phyloP scores from a whole-genome alignment of 2,888 invertebrate genomes.

The Schizaphis graminum region DNA sequence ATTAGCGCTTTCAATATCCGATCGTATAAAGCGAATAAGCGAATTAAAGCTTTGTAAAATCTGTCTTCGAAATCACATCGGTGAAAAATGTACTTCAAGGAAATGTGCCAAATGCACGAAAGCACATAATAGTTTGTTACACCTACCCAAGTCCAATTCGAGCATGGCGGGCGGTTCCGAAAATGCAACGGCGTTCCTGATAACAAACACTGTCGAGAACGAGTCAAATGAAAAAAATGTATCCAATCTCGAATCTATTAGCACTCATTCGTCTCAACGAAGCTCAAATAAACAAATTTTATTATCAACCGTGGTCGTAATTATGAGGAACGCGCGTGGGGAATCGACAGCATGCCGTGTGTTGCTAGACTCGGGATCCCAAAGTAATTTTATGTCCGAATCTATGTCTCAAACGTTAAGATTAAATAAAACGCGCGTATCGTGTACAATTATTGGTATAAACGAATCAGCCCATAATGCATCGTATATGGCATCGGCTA shows the following conservation, averaged over 20 bases:
- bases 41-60: constrained; percentile 2
- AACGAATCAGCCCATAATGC: background rate
- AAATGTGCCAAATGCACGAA: background rate
- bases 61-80: background rate
- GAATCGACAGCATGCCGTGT: constrained; percentile 23
- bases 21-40: constrained; percentile 24
- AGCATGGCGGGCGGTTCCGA: background rate
- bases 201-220: background rate
- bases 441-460: constrained; percentile 26
- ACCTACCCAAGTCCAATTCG: background rate
- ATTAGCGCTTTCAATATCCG: background rate
- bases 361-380: constrained; percentile 37
- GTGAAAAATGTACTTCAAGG: background rate
- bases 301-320: background rate
- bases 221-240: background rate
- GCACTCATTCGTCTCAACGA: background rate
- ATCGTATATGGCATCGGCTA: background rate
- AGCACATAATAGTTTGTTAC: background rate
- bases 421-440: background rate
- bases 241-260: background rate
- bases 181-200: background rate
- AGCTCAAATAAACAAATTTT: background rate
- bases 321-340: background rate
- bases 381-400: constrained; percentile 45
- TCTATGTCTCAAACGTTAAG: background rate